Conservation (phyloP, 2,888 invertebrate genomes). For the Ormyrus labotus region DNA sequence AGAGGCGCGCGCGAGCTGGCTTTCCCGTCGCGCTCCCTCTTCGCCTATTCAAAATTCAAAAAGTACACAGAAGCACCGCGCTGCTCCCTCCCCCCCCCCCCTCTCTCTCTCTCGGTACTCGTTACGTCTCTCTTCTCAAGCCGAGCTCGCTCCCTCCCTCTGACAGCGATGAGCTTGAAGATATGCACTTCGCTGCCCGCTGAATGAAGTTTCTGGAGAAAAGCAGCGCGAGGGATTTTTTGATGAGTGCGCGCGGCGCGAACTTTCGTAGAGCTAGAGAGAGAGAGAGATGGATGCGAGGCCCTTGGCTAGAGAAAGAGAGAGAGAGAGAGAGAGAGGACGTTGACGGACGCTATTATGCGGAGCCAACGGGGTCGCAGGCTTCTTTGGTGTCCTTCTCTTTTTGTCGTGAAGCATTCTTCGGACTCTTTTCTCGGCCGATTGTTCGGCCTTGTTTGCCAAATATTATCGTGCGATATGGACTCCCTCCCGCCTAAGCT, state of each 20-base stretch:
- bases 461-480: slow-evolving; percentile 45
- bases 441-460: slow-evolving; percentile 51
- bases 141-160: background rate
- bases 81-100: background rate
- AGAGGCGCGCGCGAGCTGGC: slow-evolving; percentile 3
- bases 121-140: slow-evolving; percentile 11
- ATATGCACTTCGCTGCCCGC: slow-evolving; percentile 42
- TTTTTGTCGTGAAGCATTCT: slow-evolving; percentile 3
- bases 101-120: background rate
- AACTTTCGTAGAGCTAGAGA: no score
- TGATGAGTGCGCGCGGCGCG: background rate
- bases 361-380: slow-evolving; percentile 25
- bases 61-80: background rate
- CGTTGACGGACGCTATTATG: slow-evolving; percentile 8
- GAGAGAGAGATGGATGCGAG: background rate
- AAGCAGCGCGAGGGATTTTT: background rate
- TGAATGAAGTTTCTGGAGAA: slow-evolving; percentile 27
- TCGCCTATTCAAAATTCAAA: slow-evolving; percentile 43
- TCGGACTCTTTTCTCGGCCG: slow-evolving; percentile 10
- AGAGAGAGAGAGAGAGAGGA: background rate
- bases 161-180: slow-evolving; percentile 49
- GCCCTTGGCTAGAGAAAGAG: no score
- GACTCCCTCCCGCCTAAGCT: background rate
- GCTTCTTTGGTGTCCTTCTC: slow-evolving; percentile 10
- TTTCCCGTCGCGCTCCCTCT: slow-evolving; percentile 35